phyloP scores from a whole-genome alignment of 2,888 invertebrate species.

The Pheosia tremula region DNA sequence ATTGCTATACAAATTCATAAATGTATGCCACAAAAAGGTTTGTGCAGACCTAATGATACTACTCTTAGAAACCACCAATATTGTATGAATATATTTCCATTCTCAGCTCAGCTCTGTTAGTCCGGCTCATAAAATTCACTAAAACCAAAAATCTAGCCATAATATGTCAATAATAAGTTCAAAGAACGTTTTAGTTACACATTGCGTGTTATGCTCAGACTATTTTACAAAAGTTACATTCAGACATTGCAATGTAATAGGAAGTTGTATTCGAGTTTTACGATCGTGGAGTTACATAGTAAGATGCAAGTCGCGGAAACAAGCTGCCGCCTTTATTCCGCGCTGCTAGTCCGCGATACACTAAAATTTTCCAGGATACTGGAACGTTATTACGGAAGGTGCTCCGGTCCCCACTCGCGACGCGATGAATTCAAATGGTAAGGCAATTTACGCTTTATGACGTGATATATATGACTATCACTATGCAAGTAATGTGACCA shows the following conservation, averaged over 20 bases:
- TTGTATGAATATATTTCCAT: constrained; percentile 27
- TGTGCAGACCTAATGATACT: too few species aligned
- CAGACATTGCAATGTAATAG: constrained; percentile 16
- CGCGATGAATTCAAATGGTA: constrained; percentile 77
- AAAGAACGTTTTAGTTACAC: constrained; percentile 12
- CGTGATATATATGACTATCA: constrained; percentile 60
- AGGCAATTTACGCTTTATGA: constrained; percentile 79
- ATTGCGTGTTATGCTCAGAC: constrained; percentile 10
- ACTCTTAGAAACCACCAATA: neutral
- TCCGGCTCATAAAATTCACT: constrained; percentile 36
- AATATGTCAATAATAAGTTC: too few species aligned
- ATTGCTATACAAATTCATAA: too few species aligned
- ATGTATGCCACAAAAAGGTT: too few species aligned
- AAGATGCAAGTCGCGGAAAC: constrained; percentile 27
- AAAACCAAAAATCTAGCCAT: too few species aligned
- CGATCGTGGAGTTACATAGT: constrained; percentile 9
- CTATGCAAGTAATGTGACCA: constrained; percentile 53
- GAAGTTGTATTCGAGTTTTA: constrained; percentile 1
- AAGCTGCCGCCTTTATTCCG: constrained; percentile 41
- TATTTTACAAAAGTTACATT: neutral
- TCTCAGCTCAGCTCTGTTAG: constrained; percentile 42
- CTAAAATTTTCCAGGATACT: constrained; percentile 69
- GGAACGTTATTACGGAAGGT: constrained; percentile 67
- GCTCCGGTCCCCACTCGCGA: constrained; percentile 46
- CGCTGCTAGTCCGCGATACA: constrained; percentile 54